These are phyloP conservation scores for Allacma fusca DNA, from an alignment of 2,888 invertebrate genomes.

Conservation along the genomic window DNA sequence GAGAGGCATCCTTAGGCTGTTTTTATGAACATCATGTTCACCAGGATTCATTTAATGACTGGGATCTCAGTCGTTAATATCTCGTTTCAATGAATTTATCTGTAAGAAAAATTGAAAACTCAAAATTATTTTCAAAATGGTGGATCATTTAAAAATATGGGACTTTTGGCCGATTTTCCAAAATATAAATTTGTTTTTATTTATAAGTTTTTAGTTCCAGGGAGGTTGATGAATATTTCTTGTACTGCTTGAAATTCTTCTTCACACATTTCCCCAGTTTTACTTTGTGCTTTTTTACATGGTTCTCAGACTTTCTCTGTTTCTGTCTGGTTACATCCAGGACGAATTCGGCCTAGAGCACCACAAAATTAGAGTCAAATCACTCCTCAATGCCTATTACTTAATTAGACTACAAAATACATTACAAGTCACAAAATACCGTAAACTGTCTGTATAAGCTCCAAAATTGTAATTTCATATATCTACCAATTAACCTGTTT, in stretches of 20 bases:
- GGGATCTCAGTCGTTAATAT: too few species aligned
- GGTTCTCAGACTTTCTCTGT: background rate
- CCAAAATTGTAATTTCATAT: background rate
- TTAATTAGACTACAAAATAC: background rate
- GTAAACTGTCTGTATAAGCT: background rate
- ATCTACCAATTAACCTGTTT: background rate
- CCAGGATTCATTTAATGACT: too few species aligned
- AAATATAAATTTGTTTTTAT: too few species aligned
- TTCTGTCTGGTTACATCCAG: constrained; percentile 21
- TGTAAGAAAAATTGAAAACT: too few species aligned
- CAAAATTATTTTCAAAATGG: too few species aligned
- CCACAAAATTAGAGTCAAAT: too few species aligned
- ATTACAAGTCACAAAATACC: background rate
- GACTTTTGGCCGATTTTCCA: too few species aligned
- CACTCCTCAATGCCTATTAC: too few species aligned
- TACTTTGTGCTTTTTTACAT: background rate
- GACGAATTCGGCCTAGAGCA: background rate
- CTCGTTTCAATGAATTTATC: too few species aligned
- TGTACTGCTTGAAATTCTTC: background rate
- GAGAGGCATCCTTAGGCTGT: too few species aligned
- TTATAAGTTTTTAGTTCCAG: background rate
- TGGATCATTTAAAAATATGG: too few species aligned
- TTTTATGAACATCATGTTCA: too few species aligned
- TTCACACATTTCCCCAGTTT: background rate
- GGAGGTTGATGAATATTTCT: background rate